Conservation (phyloP, 2,797 vertebrate genomes). For the Poecilia picta region DNA sequence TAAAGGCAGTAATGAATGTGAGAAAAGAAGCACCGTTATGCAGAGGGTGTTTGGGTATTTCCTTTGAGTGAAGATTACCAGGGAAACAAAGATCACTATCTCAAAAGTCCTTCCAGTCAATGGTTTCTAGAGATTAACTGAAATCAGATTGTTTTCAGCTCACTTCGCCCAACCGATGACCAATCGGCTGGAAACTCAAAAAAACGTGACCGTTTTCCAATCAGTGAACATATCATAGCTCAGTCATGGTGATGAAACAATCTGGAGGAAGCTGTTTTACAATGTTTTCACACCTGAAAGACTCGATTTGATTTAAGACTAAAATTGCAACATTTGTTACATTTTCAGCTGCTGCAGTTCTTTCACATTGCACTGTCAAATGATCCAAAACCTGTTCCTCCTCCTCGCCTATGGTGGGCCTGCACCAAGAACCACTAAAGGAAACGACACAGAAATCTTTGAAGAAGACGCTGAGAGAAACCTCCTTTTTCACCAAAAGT, state of each 20-base stretch:
- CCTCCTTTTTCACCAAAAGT: too few species aligned
- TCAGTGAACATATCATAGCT: not conserved
- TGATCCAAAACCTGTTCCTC: too few species aligned
- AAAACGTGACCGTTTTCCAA: not conserved
- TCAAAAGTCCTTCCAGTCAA: not conserved
- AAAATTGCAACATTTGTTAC: too few species aligned
- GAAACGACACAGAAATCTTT: too few species aligned
- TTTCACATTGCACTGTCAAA: too few species aligned
- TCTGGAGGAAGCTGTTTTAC: not conserved
- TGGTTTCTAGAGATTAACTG: not conserved
- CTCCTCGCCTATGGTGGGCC: too few species aligned
- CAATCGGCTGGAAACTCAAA: not conserved
- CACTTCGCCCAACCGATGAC: not conserved
- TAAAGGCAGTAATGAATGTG: not conserved
- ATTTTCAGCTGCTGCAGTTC: too few species aligned
- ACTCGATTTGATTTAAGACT: too few species aligned
- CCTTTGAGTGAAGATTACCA: not conserved
- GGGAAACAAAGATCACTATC: not conserved
- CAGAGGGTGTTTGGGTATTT: not conserved
- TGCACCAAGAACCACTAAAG: too few species aligned
- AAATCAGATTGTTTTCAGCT: constrained; percentile 1
- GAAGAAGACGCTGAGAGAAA: too few species aligned
- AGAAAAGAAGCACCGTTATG: not conserved
- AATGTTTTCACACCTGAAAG: too few species aligned
- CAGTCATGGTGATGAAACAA: not conserved